Conservation (phyloP, 2,888 invertebrate genomes). For the Dolichomitus sp. region DNA sequence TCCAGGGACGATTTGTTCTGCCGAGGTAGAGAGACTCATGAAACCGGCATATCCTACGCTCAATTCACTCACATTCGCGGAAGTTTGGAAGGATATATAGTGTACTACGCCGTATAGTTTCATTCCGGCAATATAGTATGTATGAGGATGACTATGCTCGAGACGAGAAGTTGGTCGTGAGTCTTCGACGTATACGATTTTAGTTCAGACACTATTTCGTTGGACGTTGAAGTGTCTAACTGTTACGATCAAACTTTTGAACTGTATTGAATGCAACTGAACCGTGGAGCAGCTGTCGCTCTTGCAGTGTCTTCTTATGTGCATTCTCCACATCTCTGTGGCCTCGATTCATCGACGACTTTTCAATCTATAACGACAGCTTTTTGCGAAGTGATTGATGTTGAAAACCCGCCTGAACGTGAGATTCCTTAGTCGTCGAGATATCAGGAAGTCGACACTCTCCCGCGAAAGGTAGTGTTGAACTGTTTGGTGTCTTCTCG, state of each 20-base stretch:
- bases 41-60: neutral
- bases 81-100: constrained; percentile 7
- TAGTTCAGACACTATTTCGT: neutral
- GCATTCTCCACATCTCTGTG: neutral
- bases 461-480: neutral
- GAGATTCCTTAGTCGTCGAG: neutral
- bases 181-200: constrained; percentile 7
- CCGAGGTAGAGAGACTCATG: neutral
- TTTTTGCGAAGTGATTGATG: neutral
- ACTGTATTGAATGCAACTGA: constrained; percentile 2
- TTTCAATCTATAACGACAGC: constrained; percentile 13
- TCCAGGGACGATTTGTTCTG: constrained; percentile 12
- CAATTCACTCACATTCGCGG: neutral
- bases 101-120: neutral
- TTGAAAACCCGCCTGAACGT: neutral
- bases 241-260: neutral
- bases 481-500: constrained; percentile 10
- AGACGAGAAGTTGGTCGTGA: neutral
- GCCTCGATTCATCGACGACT: constrained; percentile 18
- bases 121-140: neutral
- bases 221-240: neutral
- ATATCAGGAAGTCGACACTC: neutral
- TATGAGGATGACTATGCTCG: neutral
- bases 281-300: neutral
- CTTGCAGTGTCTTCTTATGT: neutral